phyloP scores from a whole-genome alignment of 2,113 vertebrate genomes.

The Canis aureus region DNA sequence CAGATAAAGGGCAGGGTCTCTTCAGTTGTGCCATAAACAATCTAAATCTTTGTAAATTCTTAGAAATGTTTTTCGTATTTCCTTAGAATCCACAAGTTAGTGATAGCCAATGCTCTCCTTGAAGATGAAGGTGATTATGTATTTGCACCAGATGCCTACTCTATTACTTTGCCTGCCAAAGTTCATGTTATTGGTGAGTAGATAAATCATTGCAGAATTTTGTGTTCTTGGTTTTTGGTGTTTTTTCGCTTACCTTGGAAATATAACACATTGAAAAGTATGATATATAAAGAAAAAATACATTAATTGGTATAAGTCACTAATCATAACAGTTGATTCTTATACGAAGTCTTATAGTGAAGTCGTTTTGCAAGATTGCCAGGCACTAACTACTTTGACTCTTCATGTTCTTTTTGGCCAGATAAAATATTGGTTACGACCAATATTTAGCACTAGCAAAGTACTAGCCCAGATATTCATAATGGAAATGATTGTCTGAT shows the following conservation, averaged over 20 bases:
- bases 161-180: constrained; percentile 93
- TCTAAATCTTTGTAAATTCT: neutral
- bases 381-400: neutral
- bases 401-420: neutral
- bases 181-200: constrained; percentile 95
- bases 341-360: neutral
- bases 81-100: constrained; percentile 93
- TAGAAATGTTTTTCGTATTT: constrained; percentile 47
- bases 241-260: neutral
- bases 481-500: neutral
- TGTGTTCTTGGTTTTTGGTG: neutral
- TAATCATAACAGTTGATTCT: neutral
- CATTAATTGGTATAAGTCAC: neutral
- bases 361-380: neutral
- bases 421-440: neutral
- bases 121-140: constrained; percentile 97
- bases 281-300: constrained; percentile 15
- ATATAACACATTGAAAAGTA: neutral
- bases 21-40: neutral
- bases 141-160: constrained; percentile 96
- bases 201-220: neutral
- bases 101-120: constrained; percentile 89
- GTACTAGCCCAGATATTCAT: neutral
- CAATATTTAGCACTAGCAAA: neutral
- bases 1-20: neutral